Base-by-base conservation (phyloP, 2,797 vertebrate genomes). In the Synaphobranchus kaupii region DNA sequence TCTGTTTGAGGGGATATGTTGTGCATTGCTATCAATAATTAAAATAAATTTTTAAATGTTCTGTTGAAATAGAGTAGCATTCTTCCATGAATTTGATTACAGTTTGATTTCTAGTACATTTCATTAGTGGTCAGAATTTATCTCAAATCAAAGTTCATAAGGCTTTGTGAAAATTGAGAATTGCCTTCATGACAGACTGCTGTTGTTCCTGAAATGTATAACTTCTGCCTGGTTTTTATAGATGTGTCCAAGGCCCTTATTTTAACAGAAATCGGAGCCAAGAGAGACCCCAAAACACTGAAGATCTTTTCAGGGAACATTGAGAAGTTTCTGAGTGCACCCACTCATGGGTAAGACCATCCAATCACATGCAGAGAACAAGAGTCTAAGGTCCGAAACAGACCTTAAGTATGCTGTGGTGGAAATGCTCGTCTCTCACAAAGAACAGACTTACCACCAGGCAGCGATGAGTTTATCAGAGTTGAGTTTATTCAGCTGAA, bases 181-280 rank as follows among this genome's bases (percentile, higher is more conserved):
- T 76, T 44, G 10, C 20, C 5, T 47, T 47, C 20, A 47, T 78
- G 39, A 78, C 31, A 47, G 34, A 81, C 47, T 50, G 7, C 78
- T 25, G 10, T 81, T 50, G 44, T 44, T 5, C 13, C 39, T 4
- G 71, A 76, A 80, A 17, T 81, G 22, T 84, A 85, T 31, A 6
- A 13, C 48, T 50, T 63, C 52, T 86, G 84, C 28, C 47, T 86
- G 25, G 10, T 80, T 44, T 13, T 86, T 15, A 81, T 85, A 97
- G 96, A 97, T 93, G 94, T 97, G 86, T 96, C 96, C 85, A 97
- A 96, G 93, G 96, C 97, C 84, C 94, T 97, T 91, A 96, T 97
- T 91, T 95, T 97, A 92, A 97, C 97, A 56, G 97, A 97, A 92
- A 97, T 97, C 20, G 97, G 97, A 80, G 95, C 97, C 90, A 97